Percentiles rank a stretch among this genome's conserved stretches.
phyloP scores from a whole-genome alignment of 2,113 vertebrate species.

The Miniopterus natalensis region DNA sequence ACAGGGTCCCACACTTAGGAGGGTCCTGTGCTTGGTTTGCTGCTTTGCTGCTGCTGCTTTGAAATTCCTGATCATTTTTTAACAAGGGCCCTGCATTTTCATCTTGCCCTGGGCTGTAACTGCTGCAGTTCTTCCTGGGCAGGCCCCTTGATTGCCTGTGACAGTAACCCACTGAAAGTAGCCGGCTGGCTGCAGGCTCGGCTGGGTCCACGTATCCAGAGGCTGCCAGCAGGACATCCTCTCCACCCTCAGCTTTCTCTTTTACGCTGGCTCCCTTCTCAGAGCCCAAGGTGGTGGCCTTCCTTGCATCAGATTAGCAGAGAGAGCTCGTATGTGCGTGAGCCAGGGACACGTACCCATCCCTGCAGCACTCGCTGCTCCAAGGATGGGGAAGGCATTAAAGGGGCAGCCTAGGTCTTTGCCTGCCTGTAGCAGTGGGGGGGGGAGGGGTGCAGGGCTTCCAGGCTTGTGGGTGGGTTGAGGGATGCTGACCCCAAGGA shows the following conservation, averaged over 20 bases:
- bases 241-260: not conserved
- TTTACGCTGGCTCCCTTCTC: not conserved
- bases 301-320: rapidly evolving
- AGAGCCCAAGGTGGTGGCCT: not conserved
- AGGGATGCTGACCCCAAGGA: not conserved
- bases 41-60: not conserved
- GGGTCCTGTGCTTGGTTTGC: not conserved
- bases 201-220: not conserved
- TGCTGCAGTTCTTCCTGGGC: not conserved
- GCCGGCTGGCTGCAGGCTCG: not conserved
- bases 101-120: not conserved
- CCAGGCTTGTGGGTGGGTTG: not conserved
- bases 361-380: not conserved
- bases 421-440: rapidly evolving
- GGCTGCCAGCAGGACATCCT: not conserved
- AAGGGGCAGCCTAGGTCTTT: not conserved
- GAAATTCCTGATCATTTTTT: not conserved
- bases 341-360: not conserved
- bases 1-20: not conserved
- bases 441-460: not conserved
- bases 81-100: not conserved
- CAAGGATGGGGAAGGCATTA: not conserved
- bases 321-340: rapidly evolving
- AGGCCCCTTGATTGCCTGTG: rapidly evolving
- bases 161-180: rapidly evolving